A percentile compares a stretch with the other conserved stretches of the same genome.
Conservation (phyloP, 2,888 invertebrate genomes). For the Phanerotoma sp. region DNA sequence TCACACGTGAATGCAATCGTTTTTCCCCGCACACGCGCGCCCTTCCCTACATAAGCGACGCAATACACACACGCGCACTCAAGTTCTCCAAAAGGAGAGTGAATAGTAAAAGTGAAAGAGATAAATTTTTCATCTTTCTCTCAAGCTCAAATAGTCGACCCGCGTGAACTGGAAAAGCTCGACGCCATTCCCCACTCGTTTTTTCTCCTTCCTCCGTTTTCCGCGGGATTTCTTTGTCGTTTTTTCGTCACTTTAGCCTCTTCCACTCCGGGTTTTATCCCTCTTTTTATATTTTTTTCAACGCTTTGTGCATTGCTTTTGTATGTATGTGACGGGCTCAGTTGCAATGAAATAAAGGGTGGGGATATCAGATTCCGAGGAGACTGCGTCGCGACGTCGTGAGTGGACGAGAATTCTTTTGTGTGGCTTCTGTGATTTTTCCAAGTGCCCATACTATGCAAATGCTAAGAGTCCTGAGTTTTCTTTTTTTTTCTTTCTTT, state of each 20-base stretch:
- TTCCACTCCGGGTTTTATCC: no score
- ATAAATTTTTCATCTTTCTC: conserved; percentile 16
- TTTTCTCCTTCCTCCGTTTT: conserved; percentile 2
- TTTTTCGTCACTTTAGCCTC: conserved; percentile 1
- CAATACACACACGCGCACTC: conserved; percentile 25
- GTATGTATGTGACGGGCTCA: conserved; percentile 7
- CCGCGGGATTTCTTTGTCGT: background rate
- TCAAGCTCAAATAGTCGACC: conserved; percentile 25
- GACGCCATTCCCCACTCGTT: conserved; percentile 20
- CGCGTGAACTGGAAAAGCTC: conserved; percentile 34
- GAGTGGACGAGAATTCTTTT: conserved; percentile 13
- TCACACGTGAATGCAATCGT: conserved; percentile 14
- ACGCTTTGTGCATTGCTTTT: conserved; percentile 5
- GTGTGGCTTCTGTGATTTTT: conserved; percentile 24
- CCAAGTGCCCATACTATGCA: conserved; percentile 7
- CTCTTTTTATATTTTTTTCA: background rate
- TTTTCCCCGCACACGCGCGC: conserved; percentile 22
- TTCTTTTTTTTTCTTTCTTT: background rate
- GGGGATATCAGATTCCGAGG: conserved; percentile 7
- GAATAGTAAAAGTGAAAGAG: conserved; percentile 14
- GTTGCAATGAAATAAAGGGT: conserved; percentile 2
- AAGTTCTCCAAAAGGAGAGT: conserved; percentile 9
- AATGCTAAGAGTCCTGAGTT: background rate
- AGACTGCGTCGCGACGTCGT: conserved; percentile 19
- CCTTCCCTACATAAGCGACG: background rate